Evolutionary conservation across 1,140 invertebrate species (phyloP).

Genomic region (Microplitis demolitor): DNA sequence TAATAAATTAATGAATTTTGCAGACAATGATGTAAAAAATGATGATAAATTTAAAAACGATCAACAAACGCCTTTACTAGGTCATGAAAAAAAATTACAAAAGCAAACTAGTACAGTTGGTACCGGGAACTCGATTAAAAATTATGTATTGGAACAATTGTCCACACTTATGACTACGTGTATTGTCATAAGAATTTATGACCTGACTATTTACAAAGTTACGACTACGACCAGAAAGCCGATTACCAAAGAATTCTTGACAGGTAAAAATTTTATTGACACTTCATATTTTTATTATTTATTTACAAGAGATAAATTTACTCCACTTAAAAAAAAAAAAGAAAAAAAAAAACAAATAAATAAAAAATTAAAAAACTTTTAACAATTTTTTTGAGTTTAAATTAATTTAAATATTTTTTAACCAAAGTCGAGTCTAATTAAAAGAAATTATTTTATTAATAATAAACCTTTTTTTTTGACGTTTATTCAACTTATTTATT

Average conservation of each 20-base stretch:
- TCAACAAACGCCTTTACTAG: neutral
- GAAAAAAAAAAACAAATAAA: neutral
- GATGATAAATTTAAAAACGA: neutral
- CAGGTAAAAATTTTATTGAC: conserved; percentile 63
- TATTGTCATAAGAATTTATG: conserved; percentile 85
- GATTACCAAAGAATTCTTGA: conserved; percentile 77
- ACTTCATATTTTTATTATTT: conserved; percentile 5
- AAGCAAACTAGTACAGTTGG: conserved; percentile 40
- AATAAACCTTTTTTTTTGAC: conserved; percentile 16
- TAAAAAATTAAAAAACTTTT: no score
- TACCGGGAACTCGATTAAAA: conserved; percentile 65
- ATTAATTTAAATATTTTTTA: neutral
- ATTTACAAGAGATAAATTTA: no score
- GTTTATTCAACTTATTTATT: conserved; percentile 35
- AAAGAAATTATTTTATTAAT: neutral
- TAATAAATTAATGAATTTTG: no score
- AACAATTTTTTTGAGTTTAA: neutral
- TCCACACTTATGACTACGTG: conserved; percentile 92
- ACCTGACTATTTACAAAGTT: conserved; percentile 85
- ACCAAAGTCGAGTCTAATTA: neutral
- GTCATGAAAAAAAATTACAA: conserved; percentile 23
- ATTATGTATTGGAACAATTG: conserved; percentile 73
- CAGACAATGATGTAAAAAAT: no score
- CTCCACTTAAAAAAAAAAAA: no score
- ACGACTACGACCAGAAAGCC: conserved; percentile 74